These are phyloP conservation scores for Kryphioiulus occultus DNA, from an alignment of 2,888 invertebrate species.

Conservation along the genomic window DNA sequence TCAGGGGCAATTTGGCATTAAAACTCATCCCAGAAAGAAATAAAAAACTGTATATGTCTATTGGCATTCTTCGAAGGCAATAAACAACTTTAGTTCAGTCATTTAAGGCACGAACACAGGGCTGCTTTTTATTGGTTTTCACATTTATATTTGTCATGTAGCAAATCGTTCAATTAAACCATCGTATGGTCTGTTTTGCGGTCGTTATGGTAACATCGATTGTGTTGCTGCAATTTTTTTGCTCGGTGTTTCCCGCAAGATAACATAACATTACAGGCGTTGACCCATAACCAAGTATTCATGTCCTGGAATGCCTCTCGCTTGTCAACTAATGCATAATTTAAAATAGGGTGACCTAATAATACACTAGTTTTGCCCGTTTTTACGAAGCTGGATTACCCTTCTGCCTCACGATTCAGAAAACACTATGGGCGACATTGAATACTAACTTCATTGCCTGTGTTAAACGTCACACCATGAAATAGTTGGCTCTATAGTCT, in stretches of 20 bases:
- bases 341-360: neutral
- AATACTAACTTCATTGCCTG: neutral
- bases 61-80: neutral
- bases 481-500: neutral
- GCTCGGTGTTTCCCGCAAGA: neutral
- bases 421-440: neutral
- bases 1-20: neutral
- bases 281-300: slow-evolving; percentile 24
- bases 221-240: neutral
- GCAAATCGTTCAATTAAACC: slow-evolving; percentile 40
- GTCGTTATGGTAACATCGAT: slow-evolving; percentile 40
- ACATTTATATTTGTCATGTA: slow-evolving; percentile 39
- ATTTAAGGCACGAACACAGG: slow-evolving; percentile 20
- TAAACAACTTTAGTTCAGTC: slow-evolving; percentile 17
- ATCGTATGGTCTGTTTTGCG: slow-evolving; percentile 32
- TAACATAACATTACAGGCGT: slow-evolving; percentile 38
- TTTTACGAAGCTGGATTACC: neutral
- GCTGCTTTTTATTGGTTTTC: slow-evolving; percentile 29
- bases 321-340: slow-evolving; percentile 32
- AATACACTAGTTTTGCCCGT: neutral
- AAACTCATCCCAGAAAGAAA: neutral
- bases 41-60: neutral
- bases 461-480: neutral
- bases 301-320: neutral
- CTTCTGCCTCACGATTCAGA: neutral